Conservation (phyloP, 2,888 invertebrate species). For the Temnothorax ravouxi region DNA sequence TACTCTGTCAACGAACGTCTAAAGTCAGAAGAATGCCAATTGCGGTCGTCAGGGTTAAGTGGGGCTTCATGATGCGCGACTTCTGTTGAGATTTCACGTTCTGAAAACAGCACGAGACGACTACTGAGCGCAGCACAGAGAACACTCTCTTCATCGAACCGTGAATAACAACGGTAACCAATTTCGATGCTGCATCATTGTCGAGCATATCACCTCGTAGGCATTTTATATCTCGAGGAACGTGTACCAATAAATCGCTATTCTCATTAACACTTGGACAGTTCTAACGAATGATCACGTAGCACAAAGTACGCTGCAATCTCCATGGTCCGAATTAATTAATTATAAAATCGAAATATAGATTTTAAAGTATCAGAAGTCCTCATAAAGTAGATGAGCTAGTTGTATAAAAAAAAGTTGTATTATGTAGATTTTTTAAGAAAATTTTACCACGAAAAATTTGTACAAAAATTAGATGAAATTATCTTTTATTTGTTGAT, state of each 20-base stretch:
- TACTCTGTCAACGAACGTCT: conserved; percentile 78
- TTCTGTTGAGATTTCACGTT: conserved; percentile 27
- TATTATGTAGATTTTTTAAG: not conserved
- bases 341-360: conserved; percentile 16
- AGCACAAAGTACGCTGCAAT: not conserved
- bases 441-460: not conserved
- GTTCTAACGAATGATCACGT: not conserved
- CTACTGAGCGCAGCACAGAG: conserved; percentile 55
- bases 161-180: conserved; percentile 1
- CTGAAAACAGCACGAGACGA: conserved; percentile 4
- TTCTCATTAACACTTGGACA: conserved; percentile 34
- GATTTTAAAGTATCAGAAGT: not conserved
- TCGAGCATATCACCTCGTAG: conserved; percentile 10
- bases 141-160: conserved; percentile 49
- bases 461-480: not conserved
- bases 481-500: not conserved
- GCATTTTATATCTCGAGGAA: conserved; percentile 32
- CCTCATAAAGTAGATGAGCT: not conserved
- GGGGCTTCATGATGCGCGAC: conserved; percentile 51
- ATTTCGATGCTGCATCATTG: conserved; percentile 18
- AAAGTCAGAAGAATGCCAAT: conserved; percentile 70
- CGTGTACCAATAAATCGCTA: conserved; percentile 27
- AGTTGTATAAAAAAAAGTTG: not conserved
- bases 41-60: conserved; percentile 39
- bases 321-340: not conserved